Evolutionary conservation across 2,797 vertebrate genomes (phyloP).

Genomic region (Sebastes diploproa): DNA sequence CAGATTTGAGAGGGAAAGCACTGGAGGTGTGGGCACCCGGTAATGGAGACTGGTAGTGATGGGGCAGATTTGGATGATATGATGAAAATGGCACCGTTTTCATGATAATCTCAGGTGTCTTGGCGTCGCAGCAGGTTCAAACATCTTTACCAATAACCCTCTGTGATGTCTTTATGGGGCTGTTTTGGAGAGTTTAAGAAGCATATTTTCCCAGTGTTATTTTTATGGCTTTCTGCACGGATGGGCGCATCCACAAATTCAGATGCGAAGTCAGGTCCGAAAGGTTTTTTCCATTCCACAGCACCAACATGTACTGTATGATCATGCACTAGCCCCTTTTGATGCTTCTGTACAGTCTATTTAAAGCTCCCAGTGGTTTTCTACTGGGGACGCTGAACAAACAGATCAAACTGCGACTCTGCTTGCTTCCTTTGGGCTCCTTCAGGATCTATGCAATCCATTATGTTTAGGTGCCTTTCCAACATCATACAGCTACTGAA

Average conservation of each 20-base stretch:
- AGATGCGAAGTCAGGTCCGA: background rate
- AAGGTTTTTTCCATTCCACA: slow-evolving; percentile 8
- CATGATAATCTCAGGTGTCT: slow-evolving; percentile 16
- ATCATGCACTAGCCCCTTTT: background rate
- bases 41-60: slow-evolving; percentile 10
- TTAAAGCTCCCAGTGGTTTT: slow-evolving; percentile 1
- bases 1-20: slow-evolving; percentile 39
- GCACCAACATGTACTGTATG: background rate
- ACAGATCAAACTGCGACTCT: background rate
- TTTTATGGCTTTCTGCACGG: background rate
- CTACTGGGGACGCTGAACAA: slow-evolving; percentile 4
- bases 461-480: slow-evolving; percentile 1
- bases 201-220: background rate
- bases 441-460: background rate
- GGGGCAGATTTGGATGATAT: slow-evolving; percentile 29
- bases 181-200: slow-evolving; percentile 14
- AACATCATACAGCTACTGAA: background rate
- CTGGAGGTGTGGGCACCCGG: slow-evolving; percentile 16
- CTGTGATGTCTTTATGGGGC: slow-evolving; percentile 3
- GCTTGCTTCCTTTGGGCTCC: background rate
- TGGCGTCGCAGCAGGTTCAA: background rate
- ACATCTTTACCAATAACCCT: slow-evolving; percentile 25
- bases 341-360: background rate
- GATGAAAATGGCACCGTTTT: slow-evolving; percentile 39
- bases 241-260: background rate